Conservation (phyloP, 2,797 vertebrate species). For the Acridotheres tristis region DNA sequence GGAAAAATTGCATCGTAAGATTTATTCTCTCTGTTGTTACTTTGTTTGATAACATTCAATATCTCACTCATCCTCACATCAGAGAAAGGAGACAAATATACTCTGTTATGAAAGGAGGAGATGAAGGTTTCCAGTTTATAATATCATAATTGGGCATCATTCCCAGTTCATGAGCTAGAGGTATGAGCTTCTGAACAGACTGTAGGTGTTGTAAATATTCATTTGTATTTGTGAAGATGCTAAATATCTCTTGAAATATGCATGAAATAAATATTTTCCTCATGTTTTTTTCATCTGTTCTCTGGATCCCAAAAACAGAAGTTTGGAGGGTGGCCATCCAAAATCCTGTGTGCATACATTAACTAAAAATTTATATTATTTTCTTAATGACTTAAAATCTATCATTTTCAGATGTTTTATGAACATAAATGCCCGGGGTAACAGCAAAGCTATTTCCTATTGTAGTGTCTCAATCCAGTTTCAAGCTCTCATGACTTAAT, state of each 20-base stretch:
- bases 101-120: not conserved
- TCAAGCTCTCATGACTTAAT: not conserved
- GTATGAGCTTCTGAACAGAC: not conserved
- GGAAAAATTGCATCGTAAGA: not conserved
- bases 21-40: not conserved
- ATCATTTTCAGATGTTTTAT: not conserved
- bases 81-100: not conserved
- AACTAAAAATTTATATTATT: not conserved
- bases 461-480: not conserved
- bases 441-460: not conserved
- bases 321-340: not conserved
- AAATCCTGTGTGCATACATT: not conserved
- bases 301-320: not conserved
- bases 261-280: not conserved
- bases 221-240: not conserved
- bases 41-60: not conserved
- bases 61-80: not conserved
- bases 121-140: not conserved
- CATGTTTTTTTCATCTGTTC: not conserved
- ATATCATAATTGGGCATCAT: not conserved
- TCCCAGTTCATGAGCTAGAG: not conserved
- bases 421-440: not conserved
- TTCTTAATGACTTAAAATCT: not conserved
- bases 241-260: not conserved
- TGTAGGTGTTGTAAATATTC: not conserved